A percentile compares a stretch with the other conserved stretches of the same genome.
phyloP scores from a whole-genome alignment of 2,113 vertebrate species.

The Dissostichus mawsoni region DNA sequence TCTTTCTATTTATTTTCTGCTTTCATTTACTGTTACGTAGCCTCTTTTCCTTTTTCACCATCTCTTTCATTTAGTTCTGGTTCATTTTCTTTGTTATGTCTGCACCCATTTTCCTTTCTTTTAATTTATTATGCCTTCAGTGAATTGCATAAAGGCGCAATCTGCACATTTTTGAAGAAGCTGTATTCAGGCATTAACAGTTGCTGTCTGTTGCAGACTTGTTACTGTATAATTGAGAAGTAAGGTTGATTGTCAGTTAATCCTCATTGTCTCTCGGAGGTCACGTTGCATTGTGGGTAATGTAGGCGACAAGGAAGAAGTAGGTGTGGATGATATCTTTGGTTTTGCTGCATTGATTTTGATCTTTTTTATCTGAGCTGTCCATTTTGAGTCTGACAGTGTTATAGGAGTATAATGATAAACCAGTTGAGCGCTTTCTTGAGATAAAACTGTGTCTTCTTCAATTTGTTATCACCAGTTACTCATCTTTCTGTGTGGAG shows the following conservation, averaged over 20 bases:
- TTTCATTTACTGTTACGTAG: not conserved
- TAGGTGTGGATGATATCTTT: too few species aligned
- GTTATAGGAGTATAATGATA: not conserved
- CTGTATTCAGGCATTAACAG: not conserved
- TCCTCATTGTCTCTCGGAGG: not conserved
- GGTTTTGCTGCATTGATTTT: not conserved
- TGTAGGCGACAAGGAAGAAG: not conserved
- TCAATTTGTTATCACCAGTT: too few species aligned
- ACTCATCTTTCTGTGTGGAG: not conserved
- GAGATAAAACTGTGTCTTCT: not conserved
- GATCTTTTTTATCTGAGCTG: not conserved
- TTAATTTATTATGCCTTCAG: not conserved
- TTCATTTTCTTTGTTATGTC: not conserved
- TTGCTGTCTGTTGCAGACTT: not conserved
- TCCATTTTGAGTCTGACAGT: not conserved
- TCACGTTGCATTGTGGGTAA: not conserved
- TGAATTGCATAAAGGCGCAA: not conserved
- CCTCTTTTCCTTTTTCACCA: not conserved
- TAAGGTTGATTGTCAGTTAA: not conserved
- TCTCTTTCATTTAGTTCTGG: not conserved
- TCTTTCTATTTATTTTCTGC: not conserved
- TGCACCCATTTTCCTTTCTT: not conserved
- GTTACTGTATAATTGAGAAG: not conserved
- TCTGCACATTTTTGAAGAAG: not conserved
- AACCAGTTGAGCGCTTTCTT: not conserved